Base-by-base conservation (phyloP, 2,113 vertebrate genomes). In the Rhabdornis inornatus region DNA sequence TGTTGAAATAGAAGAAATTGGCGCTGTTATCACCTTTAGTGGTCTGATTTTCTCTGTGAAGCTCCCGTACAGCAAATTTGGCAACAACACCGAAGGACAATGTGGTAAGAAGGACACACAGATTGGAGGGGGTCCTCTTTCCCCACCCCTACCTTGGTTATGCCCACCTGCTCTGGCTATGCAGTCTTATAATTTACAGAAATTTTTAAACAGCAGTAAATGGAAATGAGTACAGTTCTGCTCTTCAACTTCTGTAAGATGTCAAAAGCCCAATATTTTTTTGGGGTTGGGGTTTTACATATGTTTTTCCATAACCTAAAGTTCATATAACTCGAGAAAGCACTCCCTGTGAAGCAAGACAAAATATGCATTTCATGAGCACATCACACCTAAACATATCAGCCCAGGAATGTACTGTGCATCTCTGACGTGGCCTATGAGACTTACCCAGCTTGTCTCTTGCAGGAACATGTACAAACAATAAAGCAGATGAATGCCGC, bases 11-110 rank as follows among this genome's bases (percentile, higher is more conserved):
- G 94, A 70, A 2, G 96, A 96, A 28, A 96, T 99, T 49, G 86
- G 94, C 3, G 96, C 97, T 49, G 80, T 66, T 45, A 96, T 99
- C 78, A 95, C 97, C 85, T 99, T 98, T 80, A 98, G 92, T 2
- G 97, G 97, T 28, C 56, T 98, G 42, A 97, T 98, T 52, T 98
- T 99, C 96, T 98, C 93, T 0, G 96, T 99, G 44, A 95, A 98
- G 45, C 93, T 99, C 59, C 98, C 99, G n/a, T 97, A 95, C 85
- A 97, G 97, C 70, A 97, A 98, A 60, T 99, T 99, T 55, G 89
- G 86, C 37, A 97, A 98, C 87, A 99, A 99, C 86, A 99, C 99
- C 0, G 99, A 99, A 97, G 99, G 99, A 85, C 99, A 99, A 72
- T 99, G 99, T 30, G 99, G 99, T 99, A 97, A 98, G 99, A 89